Evolutionary conservation across 2,888 invertebrate species (phyloP).

Genomic region (Serripes groenlandicus): DNA sequence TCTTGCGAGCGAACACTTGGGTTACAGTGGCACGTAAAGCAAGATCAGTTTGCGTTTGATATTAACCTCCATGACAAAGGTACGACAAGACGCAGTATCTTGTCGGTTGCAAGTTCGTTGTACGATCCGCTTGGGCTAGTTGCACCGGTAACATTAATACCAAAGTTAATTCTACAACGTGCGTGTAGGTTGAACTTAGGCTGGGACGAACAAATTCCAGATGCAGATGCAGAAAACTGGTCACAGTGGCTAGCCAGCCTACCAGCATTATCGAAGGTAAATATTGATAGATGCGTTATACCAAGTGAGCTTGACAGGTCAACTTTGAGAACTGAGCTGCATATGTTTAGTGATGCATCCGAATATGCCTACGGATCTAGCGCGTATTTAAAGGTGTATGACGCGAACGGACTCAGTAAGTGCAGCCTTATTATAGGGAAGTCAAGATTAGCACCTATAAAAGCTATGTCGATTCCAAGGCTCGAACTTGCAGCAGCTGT

Average conservation of each 20-base stretch:
- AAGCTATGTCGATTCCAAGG: slow-evolving; percentile 39
- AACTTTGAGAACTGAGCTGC: not conserved
- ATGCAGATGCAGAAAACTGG: slow-evolving; percentile 19
- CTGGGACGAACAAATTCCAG: slow-evolving; percentile 60
- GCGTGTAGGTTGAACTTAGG: slow-evolving; percentile 15
- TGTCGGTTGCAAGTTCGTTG: slow-evolving; percentile 19
- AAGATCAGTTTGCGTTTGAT: slow-evolving; percentile 4
- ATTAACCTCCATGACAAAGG: slow-evolving; percentile 19
- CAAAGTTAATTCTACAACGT: not conserved
- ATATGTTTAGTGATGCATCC: slow-evolving; percentile 58
- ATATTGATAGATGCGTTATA: slow-evolving; percentile 51
- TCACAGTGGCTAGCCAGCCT: not conserved
- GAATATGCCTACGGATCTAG: slow-evolving; percentile 45
- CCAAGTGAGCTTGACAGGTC: not conserved
- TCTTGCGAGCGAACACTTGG: slow-evolving; percentile 29
- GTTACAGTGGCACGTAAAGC: slow-evolving; percentile 25
- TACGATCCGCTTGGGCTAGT: slow-evolving; percentile 27
- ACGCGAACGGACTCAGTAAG: slow-evolving; percentile 24
- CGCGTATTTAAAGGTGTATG: slow-evolving; percentile 32
- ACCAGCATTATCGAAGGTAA: not conserved
- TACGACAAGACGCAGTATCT: slow-evolving; percentile 26
- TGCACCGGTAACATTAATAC: slow-evolving; percentile 11
- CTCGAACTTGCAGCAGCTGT: slow-evolving; percentile 49
- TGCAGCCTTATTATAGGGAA: slow-evolving; percentile 43
- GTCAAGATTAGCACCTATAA: slow-evolving; percentile 47